Conservation (phyloP, 2,888 invertebrate genomes). For the Auanema sp. region DNA sequence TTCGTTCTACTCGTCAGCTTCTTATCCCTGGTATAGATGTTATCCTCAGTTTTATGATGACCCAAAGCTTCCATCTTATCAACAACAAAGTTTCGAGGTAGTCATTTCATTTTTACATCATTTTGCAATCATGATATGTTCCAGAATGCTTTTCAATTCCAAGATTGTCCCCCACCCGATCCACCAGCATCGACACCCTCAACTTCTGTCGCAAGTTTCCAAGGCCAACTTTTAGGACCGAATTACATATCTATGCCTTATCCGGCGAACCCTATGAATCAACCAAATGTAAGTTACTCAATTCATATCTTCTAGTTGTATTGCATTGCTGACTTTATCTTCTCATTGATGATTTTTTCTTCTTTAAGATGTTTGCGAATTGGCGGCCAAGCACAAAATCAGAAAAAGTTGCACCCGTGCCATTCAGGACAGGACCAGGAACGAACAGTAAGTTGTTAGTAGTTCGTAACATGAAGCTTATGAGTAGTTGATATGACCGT, state of each 20-base stretch:
- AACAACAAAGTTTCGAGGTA: constrained; percentile 3
- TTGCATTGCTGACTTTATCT: background rate
- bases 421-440: constrained; percentile 19
- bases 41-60: no score
- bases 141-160: no score
- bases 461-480: no score
- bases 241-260: no score
- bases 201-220: constrained; percentile 14
- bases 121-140: no score
- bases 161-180: constrained; percentile 8
- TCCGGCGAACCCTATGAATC: no score
- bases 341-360: background rate
- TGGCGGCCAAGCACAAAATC: constrained; percentile 1
- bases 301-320: background rate
- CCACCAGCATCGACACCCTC: constrained; percentile 20
- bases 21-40: no score
- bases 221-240: no score
- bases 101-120: no score
- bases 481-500: no score
- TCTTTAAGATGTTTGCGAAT: constrained; percentile 2
- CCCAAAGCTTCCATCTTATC: background rate
- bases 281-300: no score
- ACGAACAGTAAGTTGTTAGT: constrained; percentile 21
- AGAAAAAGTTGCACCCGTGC: constrained; percentile 7
- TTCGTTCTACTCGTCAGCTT: no score